Evolutionary conservation across 2,113 vertebrate genomes (phyloP).

Genomic region (Crotalus helleri): DNA sequence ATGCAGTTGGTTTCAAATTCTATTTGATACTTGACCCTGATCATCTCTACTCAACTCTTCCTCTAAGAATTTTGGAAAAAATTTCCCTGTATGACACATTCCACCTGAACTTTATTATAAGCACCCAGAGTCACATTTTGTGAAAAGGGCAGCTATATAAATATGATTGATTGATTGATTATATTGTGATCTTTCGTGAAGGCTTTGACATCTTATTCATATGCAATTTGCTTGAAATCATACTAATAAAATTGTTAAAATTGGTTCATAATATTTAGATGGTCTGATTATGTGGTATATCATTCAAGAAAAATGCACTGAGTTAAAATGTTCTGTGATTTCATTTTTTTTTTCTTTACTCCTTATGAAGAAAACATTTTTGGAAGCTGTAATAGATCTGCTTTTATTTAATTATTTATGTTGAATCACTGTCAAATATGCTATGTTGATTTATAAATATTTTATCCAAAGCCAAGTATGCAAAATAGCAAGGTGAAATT

Average conservation of each 20-base stretch:
- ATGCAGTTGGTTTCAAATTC: not conserved
- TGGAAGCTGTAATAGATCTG: slow-evolving; percentile 15
- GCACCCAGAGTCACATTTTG: not conserved
- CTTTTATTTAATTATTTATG: slow-evolving; percentile 4
- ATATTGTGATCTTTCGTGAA: slow-evolving; percentile 1
- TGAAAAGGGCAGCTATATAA: not conserved
- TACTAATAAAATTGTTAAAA: not conserved
- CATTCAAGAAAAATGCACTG: not conserved
- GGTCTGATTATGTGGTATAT: slow-evolving; percentile 39
- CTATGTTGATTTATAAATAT: slow-evolving; percentile 3
- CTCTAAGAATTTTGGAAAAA: not conserved
- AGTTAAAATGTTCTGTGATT: slow-evolving; percentile 8
- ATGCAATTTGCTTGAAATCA: slow-evolving; percentile 26
- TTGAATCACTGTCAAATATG: not conserved
- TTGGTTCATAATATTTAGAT: slow-evolving; percentile 28
- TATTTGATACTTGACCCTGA: not conserved
- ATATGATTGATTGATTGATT: not conserved
- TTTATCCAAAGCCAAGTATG: slow-evolving; percentile 20
- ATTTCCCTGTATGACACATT: not conserved
- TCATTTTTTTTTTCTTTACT: slow-evolving; percentile 26
- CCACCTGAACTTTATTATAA: not conserved
- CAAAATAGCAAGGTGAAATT: not conserved
- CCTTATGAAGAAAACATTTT: slow-evolving; percentile 43
- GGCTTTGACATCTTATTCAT: not conserved
- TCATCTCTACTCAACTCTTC: not conserved